Evolutionary conservation across 2,888 invertebrate species (phyloP), one percentile per base, ranked within the genome.

Genomic region (Anthophora plumipes): DNA sequence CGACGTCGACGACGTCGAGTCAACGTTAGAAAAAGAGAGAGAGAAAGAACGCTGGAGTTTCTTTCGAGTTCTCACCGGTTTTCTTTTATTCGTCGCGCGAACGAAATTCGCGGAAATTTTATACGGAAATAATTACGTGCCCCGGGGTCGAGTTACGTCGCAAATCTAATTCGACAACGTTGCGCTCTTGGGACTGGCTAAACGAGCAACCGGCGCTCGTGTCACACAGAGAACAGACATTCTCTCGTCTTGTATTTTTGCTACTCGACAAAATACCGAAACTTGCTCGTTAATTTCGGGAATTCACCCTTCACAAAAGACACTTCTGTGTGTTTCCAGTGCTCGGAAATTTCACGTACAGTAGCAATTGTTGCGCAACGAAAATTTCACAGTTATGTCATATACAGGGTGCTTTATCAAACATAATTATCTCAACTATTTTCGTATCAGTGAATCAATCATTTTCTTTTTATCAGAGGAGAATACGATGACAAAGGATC

Each of bases 121-220:
- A 64, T 46, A 41, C 39, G 70, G 70, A 50, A 76, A 76, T 82
- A 69, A 72, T 82, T 77, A 72, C 64, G 43, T 31, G 71, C 31
- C 31, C 20, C 37, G 17, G 20, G 67, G 46, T 60, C 46, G 67
- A 74, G 67, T 55, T 61, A 55, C 55, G 31, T 63, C 20, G 68
- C 54, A 63, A 46, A 77, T 66, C 39, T 74, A 61, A 72, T 71
- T 66, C 57, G 59, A 66, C 54, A 64, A 64, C 22, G 71, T 52
- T 7, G 52, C 37, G 31, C 71, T 22, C 41, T 57, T 11, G 22
- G 43, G 14, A 11, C 5, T 9, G 46, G n/a, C 31, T 66, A 55
- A 66, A 72, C 37, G 37, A 55, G 71, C 66, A 61, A 20, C 43
- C n/a, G n/a, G 54, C 54, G 54, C 66, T n/a, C 43, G 31, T 31